These are phyloP conservation scores for Dendrocopos noguchii DNA, from an alignment of 2,113 vertebrate genomes.

Conservation along the genomic window DNA sequence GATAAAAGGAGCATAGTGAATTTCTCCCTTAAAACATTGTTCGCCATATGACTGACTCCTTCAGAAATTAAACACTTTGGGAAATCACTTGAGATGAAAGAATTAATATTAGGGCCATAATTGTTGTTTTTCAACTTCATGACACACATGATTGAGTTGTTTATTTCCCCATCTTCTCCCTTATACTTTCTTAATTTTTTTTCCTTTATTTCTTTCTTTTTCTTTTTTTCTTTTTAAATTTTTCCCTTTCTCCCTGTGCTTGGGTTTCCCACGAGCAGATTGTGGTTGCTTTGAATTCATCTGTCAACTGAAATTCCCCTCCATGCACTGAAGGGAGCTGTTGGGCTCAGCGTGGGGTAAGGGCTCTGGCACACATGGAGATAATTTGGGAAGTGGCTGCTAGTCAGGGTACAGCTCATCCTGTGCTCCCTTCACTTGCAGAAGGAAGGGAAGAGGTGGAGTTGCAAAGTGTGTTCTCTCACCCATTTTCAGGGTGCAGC, in stretches of 20 bases:
- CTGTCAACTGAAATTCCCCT: neutral
- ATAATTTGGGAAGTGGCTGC: neutral
- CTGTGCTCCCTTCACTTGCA: neutral
- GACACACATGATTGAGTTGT: neutral
- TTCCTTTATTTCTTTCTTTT: neutral
- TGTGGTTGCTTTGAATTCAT: slow-evolving; percentile 1
- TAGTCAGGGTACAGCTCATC: neutral
- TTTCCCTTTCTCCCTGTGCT: neutral
- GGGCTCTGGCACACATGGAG: neutral
- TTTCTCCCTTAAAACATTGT: neutral
- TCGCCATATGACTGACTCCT: neutral
- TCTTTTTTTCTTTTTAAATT: neutral
- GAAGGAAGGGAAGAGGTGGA: neutral
- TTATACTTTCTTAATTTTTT: neutral
- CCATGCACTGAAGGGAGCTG: neutral
- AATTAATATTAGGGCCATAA: neutral
- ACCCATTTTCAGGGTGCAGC: neutral
- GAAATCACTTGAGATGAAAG: slow-evolving; percentile 14
- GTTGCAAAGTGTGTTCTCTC: neutral
- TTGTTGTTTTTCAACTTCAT: neutral
- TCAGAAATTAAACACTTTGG: neutral
- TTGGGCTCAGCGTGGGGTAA: neutral
- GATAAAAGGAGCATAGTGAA: neutral
- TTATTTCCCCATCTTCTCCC: neutral
- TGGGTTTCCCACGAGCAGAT: neutral